Evolutionary conservation across 2,888 invertebrate genomes (phyloP).

Genomic region (Athalia rosae): DNA sequence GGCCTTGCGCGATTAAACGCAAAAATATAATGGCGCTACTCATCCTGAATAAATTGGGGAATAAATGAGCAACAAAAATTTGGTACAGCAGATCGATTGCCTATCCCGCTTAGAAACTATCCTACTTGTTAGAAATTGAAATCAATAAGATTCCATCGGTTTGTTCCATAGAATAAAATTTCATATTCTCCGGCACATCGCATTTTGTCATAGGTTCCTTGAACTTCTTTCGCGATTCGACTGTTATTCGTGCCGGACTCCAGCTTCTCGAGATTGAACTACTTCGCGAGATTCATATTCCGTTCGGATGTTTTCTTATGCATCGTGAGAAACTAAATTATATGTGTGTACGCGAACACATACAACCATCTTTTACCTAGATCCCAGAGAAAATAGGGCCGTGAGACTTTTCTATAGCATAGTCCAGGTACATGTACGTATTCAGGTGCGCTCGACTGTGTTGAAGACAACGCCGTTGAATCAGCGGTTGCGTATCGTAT

Average conservation of each 20-base stretch:
- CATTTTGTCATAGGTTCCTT: too few relatives aligned
- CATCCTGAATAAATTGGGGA: conserved; percentile 16
- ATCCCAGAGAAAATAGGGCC: conserved; percentile 37
- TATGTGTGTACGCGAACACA: not conserved
- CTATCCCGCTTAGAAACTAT: not conserved
- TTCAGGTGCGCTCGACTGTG: too few relatives aligned
- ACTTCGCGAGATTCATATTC: too few relatives aligned
- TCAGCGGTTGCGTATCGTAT: not conserved
- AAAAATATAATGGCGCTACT: not conserved
- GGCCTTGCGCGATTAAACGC: too few relatives aligned
- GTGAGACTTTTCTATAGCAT: conserved; percentile 22
- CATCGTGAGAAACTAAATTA: conserved; percentile 16
- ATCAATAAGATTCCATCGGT: too few relatives aligned
- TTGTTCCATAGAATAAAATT: too few relatives aligned
- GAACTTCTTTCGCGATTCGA: too few relatives aligned
- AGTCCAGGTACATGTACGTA: not conserved
- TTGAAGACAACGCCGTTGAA: conserved; percentile 9
- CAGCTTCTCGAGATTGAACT: too few relatives aligned
- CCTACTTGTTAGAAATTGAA: not conserved
- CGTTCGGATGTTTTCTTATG: not conserved
- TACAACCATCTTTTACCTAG: conserved; percentile 18
- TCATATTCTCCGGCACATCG: too few relatives aligned
- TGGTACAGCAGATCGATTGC: conserved; percentile 9
- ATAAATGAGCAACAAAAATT: conserved; percentile 2
- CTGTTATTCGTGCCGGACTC: too few relatives aligned